Evolutionary conservation across 2,797 vertebrate genomes (phyloP).

Genomic region (Tapera naevia): DNA sequence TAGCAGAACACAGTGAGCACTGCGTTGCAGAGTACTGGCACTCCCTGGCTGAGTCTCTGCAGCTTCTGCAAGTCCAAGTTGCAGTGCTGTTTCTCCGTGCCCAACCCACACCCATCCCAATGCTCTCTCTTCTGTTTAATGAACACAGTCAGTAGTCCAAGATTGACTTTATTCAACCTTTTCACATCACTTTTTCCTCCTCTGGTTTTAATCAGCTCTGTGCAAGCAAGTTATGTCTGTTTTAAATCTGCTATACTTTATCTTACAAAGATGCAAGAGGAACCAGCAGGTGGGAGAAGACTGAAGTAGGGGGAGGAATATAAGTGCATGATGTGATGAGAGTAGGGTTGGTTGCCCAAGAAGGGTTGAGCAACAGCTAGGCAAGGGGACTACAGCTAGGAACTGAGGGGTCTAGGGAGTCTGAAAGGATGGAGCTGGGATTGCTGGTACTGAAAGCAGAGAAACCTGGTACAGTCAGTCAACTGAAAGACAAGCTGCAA

Average conservation of each 20-base stretch:
- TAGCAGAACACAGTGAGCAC: not conserved
- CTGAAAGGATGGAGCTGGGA: not conserved
- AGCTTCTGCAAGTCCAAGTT: not conserved
- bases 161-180: not conserved
- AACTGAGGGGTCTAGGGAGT: not conserved
- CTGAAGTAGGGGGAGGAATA: not conserved
- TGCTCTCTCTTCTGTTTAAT: not conserved
- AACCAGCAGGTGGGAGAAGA: not conserved
- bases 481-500: not conserved
- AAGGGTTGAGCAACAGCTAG: not conserved
- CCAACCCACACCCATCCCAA: rapidly evolving
- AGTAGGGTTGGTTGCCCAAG: not conserved
- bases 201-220: not conserved
- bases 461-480: not conserved
- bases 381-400: not conserved
- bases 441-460: not conserved
- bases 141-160: not conserved
- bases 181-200: not conserved
- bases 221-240: not conserved
- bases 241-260: not conserved
- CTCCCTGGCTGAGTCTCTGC: not conserved
- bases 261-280: not conserved
- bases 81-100: not conserved
- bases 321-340: too few species aligned
- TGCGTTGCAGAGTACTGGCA: not conserved